These are phyloP conservation scores for Marasmarcha lunaedactyla DNA, from an alignment of 2,888 invertebrate species.

Conservation along the genomic window DNA sequence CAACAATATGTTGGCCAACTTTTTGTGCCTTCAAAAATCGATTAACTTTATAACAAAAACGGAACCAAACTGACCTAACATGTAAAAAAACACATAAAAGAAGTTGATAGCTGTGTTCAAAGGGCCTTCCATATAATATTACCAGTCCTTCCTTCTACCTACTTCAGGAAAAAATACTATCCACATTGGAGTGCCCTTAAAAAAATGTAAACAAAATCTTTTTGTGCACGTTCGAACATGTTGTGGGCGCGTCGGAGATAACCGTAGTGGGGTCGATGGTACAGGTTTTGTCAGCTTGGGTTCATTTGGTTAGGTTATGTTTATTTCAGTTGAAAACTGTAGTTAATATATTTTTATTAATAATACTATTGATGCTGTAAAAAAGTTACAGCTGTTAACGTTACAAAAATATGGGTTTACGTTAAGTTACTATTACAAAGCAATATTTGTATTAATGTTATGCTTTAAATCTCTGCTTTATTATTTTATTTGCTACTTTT, in stretches of 20 bases:
- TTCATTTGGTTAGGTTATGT: no score
- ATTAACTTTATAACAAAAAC: background rate
- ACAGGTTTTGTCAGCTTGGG: background rate
- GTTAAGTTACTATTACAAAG: no score
- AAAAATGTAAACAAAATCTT: slow-evolving; percentile 43
- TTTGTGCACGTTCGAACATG: slow-evolving; percentile 29
- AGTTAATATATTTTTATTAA: no score
- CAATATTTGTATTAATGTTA: no score
- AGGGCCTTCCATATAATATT: slow-evolving; percentile 1
- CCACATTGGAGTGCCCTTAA: slow-evolving; percentile 14
- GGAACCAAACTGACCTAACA: slow-evolving; percentile 13
- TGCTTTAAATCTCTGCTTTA: no score
- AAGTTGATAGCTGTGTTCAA: background rate
- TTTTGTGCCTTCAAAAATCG: no score
- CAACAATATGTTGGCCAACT: no score
- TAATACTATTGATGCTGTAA: no score
- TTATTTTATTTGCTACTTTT: no score
- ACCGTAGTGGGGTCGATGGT: slow-evolving; percentile 18
- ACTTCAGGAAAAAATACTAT: slow-evolving; percentile 20
- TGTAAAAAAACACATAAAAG: slow-evolving; percentile 3
- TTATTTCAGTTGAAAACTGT: no score
- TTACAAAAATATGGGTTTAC: no score
- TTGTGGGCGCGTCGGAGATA: slow-evolving; percentile 25
- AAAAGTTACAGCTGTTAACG: no score
- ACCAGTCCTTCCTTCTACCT: slow-evolving; percentile 1